These are phyloP conservation scores for Momotus momota DNA, from an alignment of 2,797 vertebrate genomes.

Conservation along the genomic window DNA sequence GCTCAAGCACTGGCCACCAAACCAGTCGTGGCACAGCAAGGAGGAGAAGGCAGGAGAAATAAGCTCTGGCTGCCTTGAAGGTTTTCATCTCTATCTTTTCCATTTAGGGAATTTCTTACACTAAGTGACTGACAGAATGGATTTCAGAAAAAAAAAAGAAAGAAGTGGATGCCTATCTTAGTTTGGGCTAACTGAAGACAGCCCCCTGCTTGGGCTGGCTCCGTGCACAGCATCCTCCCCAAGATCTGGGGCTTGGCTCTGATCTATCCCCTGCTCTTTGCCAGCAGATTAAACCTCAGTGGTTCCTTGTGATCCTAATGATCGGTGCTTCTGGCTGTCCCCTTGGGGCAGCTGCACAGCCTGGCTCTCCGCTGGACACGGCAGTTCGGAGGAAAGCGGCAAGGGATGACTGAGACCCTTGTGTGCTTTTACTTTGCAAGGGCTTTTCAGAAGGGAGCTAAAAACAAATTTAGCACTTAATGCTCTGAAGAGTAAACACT, in stretches of 20 bases:
- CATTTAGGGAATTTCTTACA: neutral
- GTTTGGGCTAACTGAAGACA: neutral
- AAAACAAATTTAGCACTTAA: conserved; percentile 72
- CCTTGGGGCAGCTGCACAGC: neutral
- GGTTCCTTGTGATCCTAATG: neutral
- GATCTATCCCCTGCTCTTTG: neutral
- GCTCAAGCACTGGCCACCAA: neutral
- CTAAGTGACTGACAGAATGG: neutral
- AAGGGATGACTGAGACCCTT: conserved; percentile 26
- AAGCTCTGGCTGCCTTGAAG: neutral
- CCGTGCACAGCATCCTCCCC: neutral
- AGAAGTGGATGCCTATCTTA: neutral
- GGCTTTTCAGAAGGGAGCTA: conserved; percentile 60
- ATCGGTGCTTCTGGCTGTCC: neutral
- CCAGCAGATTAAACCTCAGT: neutral
- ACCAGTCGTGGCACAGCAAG: fast-evolving
- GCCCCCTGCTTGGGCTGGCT: neutral
- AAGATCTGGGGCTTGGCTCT: neutral
- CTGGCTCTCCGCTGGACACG: neutral
- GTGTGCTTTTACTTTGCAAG: conserved; percentile 22
- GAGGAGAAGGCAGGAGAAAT: neutral
- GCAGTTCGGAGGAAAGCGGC: neutral
- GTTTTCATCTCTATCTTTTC: neutral
- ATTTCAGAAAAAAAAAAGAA: neutral
- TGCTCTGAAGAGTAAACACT: conserved; percentile 72